Evolutionary conservation across 64 coral and sea anemone genomes (phyloP).

Genomic region (Hydrozoanthus tunicans): DNA sequence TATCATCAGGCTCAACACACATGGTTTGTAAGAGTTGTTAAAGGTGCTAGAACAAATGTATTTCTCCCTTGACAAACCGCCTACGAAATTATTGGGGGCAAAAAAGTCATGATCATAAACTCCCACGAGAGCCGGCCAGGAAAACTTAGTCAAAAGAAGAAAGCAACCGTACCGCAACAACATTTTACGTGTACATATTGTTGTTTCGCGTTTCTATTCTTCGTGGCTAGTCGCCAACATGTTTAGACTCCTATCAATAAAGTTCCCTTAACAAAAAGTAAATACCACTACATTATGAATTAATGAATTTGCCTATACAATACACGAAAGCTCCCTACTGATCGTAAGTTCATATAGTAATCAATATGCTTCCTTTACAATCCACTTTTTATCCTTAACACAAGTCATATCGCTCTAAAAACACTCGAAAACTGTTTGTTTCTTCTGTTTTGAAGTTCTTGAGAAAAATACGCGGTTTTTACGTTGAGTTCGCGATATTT

Average conservation of each 20-base stretch:
- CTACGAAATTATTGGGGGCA: no score
- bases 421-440: background rate
- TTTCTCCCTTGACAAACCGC: no score
- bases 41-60: no score
- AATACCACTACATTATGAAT: slow-evolving; percentile 61
- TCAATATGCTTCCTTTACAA: slow-evolving; percentile 42
- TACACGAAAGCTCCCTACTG: slow-evolving; percentile 35
- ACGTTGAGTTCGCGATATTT: background rate
- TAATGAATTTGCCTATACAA: slow-evolving; percentile 67
- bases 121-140: background rate
- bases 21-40: no score
- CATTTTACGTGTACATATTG: background rate
- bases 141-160: background rate
- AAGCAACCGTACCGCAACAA: background rate
- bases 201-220: background rate
- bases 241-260: slow-evolving; percentile 40
- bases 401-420: background rate
- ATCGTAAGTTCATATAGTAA: background rate
- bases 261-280: slow-evolving; percentile 18
- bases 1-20: no score
- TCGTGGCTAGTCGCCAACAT: slow-evolving; percentile 11
- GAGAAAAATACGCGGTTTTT: background rate
- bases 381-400: slow-evolving; percentile 20
- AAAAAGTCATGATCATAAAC: background rate
- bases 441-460: background rate